Base-by-base conservation (phyloP, 2,797 vertebrate genomes). In the Morus bassanus region DNA sequence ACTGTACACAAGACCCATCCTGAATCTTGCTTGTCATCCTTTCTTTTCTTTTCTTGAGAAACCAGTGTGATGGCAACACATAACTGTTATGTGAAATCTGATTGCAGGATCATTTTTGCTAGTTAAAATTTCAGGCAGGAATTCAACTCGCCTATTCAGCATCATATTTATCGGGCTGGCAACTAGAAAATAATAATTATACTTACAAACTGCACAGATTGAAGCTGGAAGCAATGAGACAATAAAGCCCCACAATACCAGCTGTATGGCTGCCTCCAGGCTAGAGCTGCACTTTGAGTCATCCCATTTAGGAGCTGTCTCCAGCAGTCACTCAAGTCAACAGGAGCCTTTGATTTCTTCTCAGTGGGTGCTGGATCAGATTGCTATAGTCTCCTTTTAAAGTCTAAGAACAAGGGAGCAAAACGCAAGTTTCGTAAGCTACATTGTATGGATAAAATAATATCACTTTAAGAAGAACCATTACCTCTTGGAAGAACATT, bases 331-430 rank as follows among this genome's bases (percentile, higher is more conserved):
- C 54, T 88, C 89, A 86, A 97, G 94, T 92, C 91, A 94, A 95
- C 76, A 91, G 86, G 57, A 95, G 82, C 59, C 89, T 96, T 95
- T 96, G 96, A 96, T 96, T 95, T 95, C 94, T 73, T 88, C 88
- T 91, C 89, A 67, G 89, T 91, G 78, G 94, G 76, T 72, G 65
- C 67, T 88, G 57, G 78, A 93, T 95, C 93, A 84, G 90, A 89
- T 53, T 89, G 89, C 54, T 92, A 10, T 27, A 73, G 75, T 33
- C 41, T 89, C 31, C 33, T 95, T 93, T 95, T 65, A 89, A 94
- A 94, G 61, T 81, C 61, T 89, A 89, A 81, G 87, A 96, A 91
- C 79, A 88, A 84, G 72, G 50, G 78, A 70, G 73, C 63, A 91
- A 93, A 92, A 95, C 84, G 81, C 73, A 94, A 92, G 64, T 85